phyloP scores from a whole-genome alignment of 1,140 invertebrate species.

The Batillaria attramentaria region DNA sequence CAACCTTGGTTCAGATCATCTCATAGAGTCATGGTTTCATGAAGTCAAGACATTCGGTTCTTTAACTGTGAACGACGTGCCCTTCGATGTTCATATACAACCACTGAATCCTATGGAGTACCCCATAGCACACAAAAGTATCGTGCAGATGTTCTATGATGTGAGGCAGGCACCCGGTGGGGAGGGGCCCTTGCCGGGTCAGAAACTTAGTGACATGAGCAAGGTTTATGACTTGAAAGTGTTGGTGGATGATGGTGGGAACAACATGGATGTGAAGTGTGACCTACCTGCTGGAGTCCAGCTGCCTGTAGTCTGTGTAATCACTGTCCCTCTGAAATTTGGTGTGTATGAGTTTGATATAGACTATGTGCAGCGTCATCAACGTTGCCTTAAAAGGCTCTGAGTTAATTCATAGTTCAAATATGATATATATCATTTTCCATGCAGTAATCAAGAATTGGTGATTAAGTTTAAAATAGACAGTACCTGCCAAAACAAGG shows the following conservation, averaged over 20 bases:
- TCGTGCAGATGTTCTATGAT: slow-evolving; percentile 4
- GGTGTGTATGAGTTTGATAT: neutral
- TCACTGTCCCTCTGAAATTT: slow-evolving; percentile 18
- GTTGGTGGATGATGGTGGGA: neutral
- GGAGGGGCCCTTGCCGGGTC: neutral
- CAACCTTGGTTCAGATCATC: too few species aligned
- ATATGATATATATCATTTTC: neutral
- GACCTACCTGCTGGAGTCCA: slow-evolving; percentile 8
- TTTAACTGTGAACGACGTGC: neutral
- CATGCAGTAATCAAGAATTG: too few species aligned
- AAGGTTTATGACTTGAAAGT: slow-evolving; percentile 13
- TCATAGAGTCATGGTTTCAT: slow-evolving; percentile 16
- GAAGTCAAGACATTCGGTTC: neutral
- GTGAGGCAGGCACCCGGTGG: neutral
- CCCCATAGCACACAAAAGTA: neutral
- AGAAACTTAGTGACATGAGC: slow-evolving; percentile 5
- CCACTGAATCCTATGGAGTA: slow-evolving; percentile 12
- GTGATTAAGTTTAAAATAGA: too few species aligned
- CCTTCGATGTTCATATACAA: slow-evolving; percentile 10
- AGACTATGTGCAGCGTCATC: neutral
- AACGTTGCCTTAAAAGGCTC: neutral
- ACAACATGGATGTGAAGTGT: neutral
- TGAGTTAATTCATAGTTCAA: neutral
- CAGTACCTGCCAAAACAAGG: neutral
- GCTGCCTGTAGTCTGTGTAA: slow-evolving; percentile 13